Evolutionary conservation across 2,113 vertebrate species (phyloP).

Genomic region (Psilopogon haemacephalus): DNA sequence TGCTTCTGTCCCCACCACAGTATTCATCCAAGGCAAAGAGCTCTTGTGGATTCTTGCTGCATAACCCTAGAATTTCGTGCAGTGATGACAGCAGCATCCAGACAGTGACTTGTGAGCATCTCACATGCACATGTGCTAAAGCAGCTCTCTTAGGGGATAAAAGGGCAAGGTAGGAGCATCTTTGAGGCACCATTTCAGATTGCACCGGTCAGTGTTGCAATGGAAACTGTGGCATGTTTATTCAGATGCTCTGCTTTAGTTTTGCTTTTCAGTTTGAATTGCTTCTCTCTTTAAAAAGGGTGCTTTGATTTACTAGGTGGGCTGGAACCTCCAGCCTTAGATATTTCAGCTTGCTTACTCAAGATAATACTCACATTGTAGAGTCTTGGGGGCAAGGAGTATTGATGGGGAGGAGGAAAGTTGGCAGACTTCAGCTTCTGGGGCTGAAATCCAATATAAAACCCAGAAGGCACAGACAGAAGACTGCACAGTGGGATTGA

Average conservation of each 20-base stretch:
- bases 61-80: background rate
- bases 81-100: fast-evolving
- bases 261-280: conserved; percentile 4
- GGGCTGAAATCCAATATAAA: background rate
- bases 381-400: background rate
- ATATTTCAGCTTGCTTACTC: conserved; percentile 18
- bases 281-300: background rate
- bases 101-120: background rate
- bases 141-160: background rate
- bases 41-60: background rate
- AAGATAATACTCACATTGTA: conserved; percentile 15
- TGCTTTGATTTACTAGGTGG: background rate
- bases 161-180: background rate
- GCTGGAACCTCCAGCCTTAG: background rate
- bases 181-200: background rate
- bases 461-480: background rate
- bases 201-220: background rate
- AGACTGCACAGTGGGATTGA: fast-evolving
- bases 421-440: background rate
- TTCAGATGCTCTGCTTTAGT: background rate
- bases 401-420: background rate
- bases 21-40: background rate
- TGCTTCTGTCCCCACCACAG: background rate
- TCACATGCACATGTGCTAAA: fast-evolving
- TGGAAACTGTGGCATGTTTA: background rate